Evolutionary conservation across 2,888 invertebrate genomes (phyloP), one percentile per base, ranked within the genome.

Genomic region (Cheilosia vulpina): DNA sequence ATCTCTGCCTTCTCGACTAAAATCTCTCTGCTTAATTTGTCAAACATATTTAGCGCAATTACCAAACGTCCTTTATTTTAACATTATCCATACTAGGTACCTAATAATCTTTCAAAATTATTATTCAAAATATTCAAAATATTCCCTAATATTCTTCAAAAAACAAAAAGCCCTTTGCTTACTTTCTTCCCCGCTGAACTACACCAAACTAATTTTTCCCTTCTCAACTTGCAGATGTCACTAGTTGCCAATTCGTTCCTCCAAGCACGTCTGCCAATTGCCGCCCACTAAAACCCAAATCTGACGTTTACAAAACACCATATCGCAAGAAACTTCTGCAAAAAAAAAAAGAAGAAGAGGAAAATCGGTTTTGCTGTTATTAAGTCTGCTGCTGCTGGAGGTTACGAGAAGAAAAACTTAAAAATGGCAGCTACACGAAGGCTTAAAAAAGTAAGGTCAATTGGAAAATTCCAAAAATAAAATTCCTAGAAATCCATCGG

Each of bases 381-480:
- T 57, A 71, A 76, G 60, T 65, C 50, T 85, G 62, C 57, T 79
- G 65, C 60, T 68, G 72, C 76, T 85, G 85, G 76, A 81, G 66
- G 71, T 77, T 77, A 85, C 81, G 76, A 85, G 41, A 50, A 62
- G 47, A 43, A 81, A 72, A 68, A 63, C 21, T 55, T 79, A 41
- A 75, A 87, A 85, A 87, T 87, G 87, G 85, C 87, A 85, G 87
- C 87, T 73, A 87, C 87, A 34, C 73, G 87, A 69, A 81, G 87
- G 71, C 78, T 87, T 19, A 84, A 85, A 71, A 87, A 87, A 71
- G 87, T 85, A 19, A 81, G 77, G 77, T 77, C 9, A 55, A 68
- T 27, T 34, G 0, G 2, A 9, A 65, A 76, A 60, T 50, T 52
- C 6, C 5, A 63, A 13, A 17, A 34, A 34, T 13, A 13, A 0